Percentiles rank a stretch among this genome's conserved stretches.
phyloP scores from a whole-genome alignment of 2,797 vertebrate species.

The Propithecus deckenii region DNA sequence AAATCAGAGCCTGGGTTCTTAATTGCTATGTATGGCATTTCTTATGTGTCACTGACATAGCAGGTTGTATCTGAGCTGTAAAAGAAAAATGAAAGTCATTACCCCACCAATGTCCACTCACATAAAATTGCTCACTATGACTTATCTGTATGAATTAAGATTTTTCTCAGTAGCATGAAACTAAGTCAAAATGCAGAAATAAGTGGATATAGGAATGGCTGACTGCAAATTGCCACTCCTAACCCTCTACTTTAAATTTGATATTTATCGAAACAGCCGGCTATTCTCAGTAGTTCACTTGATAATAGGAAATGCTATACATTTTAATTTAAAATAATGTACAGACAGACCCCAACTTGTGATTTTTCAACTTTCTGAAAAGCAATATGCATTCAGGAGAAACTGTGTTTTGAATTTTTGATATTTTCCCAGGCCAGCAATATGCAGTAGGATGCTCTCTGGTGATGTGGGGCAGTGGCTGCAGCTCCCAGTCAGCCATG shows the following conservation, averaged over 20 bases:
- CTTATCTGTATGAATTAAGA: not conserved
- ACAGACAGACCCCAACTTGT: not conserved
- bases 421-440: not conserved
- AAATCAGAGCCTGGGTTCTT: not conserved
- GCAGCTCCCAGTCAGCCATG: not conserved
- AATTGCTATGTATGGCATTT: not conserved
- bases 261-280: not conserved
- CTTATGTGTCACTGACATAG: not conserved
- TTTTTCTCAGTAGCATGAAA: not conserved
- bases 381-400: not conserved
- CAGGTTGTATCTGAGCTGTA: not conserved
- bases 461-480: not conserved
- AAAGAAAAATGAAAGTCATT: not conserved
- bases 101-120: not conserved
- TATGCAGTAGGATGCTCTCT: not conserved
- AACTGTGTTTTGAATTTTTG: not conserved
- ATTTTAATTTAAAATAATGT: conserved; percentile 1
- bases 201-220: not conserved
- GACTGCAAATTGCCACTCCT: not conserved
- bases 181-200: not conserved
- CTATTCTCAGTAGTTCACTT: not conserved
- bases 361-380: not conserved
- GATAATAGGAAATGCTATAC: not conserved
- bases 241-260: not conserved
- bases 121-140: not conserved